Base-by-base conservation (phyloP, 1,140 invertebrate species). In the Brachionus manjavacas region DNA sequence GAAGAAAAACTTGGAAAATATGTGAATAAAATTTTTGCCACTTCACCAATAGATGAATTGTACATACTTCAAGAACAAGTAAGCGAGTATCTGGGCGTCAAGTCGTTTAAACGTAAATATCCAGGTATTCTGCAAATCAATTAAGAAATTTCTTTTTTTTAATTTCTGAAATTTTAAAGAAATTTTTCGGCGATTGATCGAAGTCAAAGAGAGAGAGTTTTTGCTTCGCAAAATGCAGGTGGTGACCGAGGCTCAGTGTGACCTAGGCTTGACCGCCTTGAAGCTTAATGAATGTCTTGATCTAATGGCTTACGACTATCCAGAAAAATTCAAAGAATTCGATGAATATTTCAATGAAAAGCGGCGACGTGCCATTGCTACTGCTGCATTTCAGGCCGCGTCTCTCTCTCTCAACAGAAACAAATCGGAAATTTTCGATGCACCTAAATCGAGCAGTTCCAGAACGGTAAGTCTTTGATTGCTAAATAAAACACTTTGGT, bases 81-180 rank as follows among this genome's bases (percentile, higher is more conserved):
- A 66, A 94, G 94, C 0, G 94, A 96, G 86, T 98, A 94, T 89
- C 90, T 98, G 25, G 94, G 94, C 14, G 93, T 98, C 14, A 97
- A 96, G 87, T 96, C 95, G 41, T 98, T 98, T 88, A 97, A 97
- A 89, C 91, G 96, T 85, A 95, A 96, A 88, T 97, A 98, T 90
- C 95, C 96, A 86, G 88, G 89, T 89, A 83, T 20, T 31, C 20
- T n/a, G n/a, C n/a, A 66, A 43, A 55, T 46, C 12, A 46, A n/a
- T 3, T 43, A 20, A 11, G 20, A 43, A 6, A 52, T 60, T 9
- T 81, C 2, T 16, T 84, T 14, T 14, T 55, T 83, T 39, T 80
- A 46, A 25, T 84, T 66, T 60, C 6, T 14, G n/a, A n/a, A 85
- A 35, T 85, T 68, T 86, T 86, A 20, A 84, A 52, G 95, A 96